Conservation (phyloP, 2,888 invertebrate genomes). For the Melipona beecheii region DNA sequence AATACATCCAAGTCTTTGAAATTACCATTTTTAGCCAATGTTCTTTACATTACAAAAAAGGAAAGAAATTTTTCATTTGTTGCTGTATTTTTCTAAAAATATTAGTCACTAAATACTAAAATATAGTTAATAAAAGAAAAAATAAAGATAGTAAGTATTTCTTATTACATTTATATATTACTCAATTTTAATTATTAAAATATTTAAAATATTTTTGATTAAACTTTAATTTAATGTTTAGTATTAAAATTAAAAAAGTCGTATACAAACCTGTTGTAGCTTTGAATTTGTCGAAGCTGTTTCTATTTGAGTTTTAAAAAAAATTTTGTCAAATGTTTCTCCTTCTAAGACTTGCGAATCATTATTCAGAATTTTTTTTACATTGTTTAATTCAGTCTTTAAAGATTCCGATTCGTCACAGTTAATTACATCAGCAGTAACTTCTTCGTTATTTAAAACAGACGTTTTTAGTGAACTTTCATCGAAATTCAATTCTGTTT, state of each 20-base stretch:
- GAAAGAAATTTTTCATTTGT: background rate
- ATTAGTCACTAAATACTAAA: background rate
- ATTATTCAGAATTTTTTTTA: background rate
- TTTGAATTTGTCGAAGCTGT: background rate
- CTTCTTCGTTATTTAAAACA: background rate
- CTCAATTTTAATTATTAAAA: background rate
- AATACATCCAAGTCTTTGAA: background rate
- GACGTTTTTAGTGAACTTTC: background rate
- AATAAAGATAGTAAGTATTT: background rate
- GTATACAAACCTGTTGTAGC: background rate
- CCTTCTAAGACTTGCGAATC: background rate
- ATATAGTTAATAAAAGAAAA: background rate
- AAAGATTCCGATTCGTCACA: background rate
- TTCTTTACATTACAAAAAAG: no score
- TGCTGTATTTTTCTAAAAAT: background rate
- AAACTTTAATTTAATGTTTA: no score
- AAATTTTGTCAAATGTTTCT: background rate
- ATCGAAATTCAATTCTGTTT: slow-evolving; percentile 1
- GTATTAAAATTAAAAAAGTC: no score
- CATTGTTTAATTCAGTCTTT: background rate
- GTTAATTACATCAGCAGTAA: background rate
- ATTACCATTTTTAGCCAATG: background rate
- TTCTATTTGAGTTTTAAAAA: background rate
- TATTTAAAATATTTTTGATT: no score
- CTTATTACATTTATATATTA: background rate